These are phyloP conservation scores for Encarsia formosa DNA, from an alignment of 2,888 invertebrate species.

Conservation along the genomic window DNA sequence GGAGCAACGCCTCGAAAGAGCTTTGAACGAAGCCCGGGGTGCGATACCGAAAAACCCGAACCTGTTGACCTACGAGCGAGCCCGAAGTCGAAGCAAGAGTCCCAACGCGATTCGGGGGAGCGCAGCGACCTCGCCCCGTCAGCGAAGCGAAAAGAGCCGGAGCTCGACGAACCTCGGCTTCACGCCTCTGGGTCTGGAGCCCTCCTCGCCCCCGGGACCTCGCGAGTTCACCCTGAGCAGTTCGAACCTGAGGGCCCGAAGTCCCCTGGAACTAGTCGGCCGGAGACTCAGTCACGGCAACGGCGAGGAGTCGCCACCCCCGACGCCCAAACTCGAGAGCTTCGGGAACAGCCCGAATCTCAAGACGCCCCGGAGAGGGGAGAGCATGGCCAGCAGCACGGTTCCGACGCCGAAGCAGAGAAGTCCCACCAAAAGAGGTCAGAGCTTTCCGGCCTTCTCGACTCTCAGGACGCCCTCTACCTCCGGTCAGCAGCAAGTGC, in stretches of 20 bases:
- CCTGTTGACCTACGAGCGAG: constrained; percentile 35
- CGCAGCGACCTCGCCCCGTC: constrained; percentile 35
- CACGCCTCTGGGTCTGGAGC: constrained; percentile 35
- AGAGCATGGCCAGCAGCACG: constrained; percentile 20
- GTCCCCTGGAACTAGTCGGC: constrained; percentile 47
- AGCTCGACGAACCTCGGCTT: constrained; percentile 46
- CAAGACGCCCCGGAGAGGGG: constrained; percentile 29
- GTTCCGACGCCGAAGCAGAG: constrained; percentile 40
- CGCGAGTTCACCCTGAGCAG: constrained; percentile 48
- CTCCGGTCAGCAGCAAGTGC: constrained; percentile 5
- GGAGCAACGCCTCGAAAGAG: constrained; percentile 41
- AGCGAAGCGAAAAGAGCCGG: constrained; percentile 42
- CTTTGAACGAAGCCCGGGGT: constrained; percentile 35
- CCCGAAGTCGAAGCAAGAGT: constrained; percentile 45
- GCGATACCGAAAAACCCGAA: constrained; percentile 17
- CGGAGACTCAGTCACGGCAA: constrained; percentile 47
- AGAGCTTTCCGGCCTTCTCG: constrained; percentile 48
- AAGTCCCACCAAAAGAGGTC: constrained; percentile 48
- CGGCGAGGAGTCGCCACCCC: constrained; percentile 45
- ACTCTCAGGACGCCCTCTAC: constrained; percentile 39
- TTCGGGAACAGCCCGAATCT: constrained; percentile 46
- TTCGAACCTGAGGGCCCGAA: constrained; percentile 46
- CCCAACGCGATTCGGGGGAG: constrained; percentile 45
- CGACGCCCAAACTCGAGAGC: constrained; percentile 38
- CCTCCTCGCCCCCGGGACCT: constrained; percentile 35